Conservation (phyloP, 2,888 invertebrate genomes). For the Gryllus longicercus region DNA sequence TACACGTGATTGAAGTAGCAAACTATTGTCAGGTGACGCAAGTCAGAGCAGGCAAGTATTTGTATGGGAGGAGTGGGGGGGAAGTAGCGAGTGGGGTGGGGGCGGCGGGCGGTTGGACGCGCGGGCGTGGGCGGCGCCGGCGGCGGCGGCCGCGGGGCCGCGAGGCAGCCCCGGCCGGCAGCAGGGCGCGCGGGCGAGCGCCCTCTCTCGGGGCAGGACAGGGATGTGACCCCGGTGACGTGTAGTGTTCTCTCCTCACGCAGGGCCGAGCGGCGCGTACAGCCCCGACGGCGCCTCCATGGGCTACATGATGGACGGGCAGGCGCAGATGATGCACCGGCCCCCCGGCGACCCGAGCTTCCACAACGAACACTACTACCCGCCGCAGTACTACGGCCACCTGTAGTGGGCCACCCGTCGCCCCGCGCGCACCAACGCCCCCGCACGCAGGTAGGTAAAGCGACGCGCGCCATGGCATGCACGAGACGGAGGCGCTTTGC, state of each 20-base stretch:
- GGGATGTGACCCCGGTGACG: slow-evolving; percentile 58
- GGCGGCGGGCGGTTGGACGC: not conserved
- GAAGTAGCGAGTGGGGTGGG: no score
- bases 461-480: no score
- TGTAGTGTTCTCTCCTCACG: slow-evolving; percentile 86
- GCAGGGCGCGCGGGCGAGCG: slow-evolving; percentile 30
- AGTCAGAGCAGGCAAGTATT: no score
- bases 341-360: slow-evolving; percentile 89
- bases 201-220: slow-evolving; percentile 49
- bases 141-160: not conserved
- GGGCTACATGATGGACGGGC: slow-evolving; percentile 94
- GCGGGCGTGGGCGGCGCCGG: not conserved
- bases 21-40: no score
- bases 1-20: no score
- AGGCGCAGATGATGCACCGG: slow-evolving; percentile 93
- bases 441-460: slow-evolving; percentile 24
- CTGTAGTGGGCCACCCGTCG: slow-evolving; percentile 54
- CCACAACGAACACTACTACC: slow-evolving; percentile 91
- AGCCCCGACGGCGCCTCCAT: slow-evolving; percentile 95
- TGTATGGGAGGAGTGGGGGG: no score
- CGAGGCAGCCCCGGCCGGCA: not conserved
- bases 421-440: slow-evolving; percentile 29
- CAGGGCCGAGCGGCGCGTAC: slow-evolving; percentile 93
- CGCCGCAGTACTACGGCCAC: slow-evolving; percentile 91
- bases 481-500: no score